phyloP scores from a whole-genome alignment of 2,888 invertebrate genomes.

The Eupithecia pulchellata region DNA sequence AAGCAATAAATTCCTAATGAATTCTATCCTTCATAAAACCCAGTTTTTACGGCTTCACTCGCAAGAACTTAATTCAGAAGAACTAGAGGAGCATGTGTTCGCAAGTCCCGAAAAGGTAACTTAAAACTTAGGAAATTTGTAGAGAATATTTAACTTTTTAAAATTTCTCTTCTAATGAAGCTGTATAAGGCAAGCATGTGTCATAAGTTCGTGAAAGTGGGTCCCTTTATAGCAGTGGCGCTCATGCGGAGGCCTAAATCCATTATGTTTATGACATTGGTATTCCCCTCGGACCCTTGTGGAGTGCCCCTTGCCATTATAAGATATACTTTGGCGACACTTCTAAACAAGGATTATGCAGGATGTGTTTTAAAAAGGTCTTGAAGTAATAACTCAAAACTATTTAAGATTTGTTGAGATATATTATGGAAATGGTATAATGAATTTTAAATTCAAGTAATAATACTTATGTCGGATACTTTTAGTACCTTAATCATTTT shows the following conservation, averaged over 20 bases:
- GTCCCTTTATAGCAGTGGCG: conserved; percentile 53
- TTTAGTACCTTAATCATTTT: neutral
- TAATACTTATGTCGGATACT: neutral
- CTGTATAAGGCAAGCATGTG: conserved; percentile 53
- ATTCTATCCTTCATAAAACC: conserved; percentile 31
- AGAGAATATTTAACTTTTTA: conserved; percentile 48
- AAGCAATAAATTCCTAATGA: conserved; percentile 34
- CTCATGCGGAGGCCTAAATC: conserved; percentile 58
- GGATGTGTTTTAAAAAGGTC: neutral
- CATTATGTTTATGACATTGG: conserved; percentile 70
- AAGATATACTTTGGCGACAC: conserved; percentile 46
- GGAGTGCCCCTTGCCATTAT: conserved; percentile 56
- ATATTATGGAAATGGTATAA: neutral
- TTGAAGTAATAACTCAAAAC: neutral
- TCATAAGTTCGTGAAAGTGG: conserved; percentile 70
- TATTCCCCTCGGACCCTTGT: conserved; percentile 62
- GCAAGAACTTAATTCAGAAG: conserved; percentile 15
- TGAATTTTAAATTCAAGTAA: neutral
- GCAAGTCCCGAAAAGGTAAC: conserved; percentile 19
- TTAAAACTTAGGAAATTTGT: conserved; percentile 36
- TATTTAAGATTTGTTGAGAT: neutral
- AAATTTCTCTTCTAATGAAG: conserved; percentile 47
- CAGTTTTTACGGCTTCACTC: conserved; percentile 29
- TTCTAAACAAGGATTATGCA: conserved; percentile 13
- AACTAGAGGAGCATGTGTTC: conserved; percentile 12